Percentiles rank a stretch among this genome's conserved stretches.
Evolutionary conservation across 2,888 invertebrate species (phyloP).

Genomic region (Amphipyra berbera): DNA sequence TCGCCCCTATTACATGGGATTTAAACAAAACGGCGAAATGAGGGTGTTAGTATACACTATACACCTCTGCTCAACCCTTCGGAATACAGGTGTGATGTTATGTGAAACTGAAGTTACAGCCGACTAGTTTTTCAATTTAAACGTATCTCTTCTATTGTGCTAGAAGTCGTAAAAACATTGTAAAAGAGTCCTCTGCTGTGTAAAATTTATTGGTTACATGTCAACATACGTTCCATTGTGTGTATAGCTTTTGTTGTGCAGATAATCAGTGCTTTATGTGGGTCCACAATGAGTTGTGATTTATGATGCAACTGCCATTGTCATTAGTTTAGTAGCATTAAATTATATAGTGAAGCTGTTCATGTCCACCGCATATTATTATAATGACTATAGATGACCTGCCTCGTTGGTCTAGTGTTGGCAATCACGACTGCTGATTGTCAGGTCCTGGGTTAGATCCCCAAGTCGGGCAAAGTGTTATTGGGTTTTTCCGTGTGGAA

Average conservation of each 20-base stretch:
- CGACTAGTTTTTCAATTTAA: conserved; percentile 1
- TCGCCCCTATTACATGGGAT: too few species aligned
- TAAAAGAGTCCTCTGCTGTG: neutral
- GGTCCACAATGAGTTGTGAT: neutral
- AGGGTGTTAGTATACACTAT: too few species aligned
- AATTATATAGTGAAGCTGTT: neutral
- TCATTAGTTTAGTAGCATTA: too few species aligned
- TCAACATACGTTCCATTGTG: neutral
- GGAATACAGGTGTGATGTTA: too few species aligned
- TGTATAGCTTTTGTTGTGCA: neutral
- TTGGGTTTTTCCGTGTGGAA: too few species aligned
- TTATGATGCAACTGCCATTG: neutral
- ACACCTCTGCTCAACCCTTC: too few species aligned
- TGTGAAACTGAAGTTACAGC: neutral
- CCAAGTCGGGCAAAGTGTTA: too few species aligned
- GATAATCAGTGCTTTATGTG: neutral
- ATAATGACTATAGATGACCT: too few species aligned
- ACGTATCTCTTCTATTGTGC: neutral
- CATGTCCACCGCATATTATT: neutral
- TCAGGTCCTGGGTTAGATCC: too few species aligned
- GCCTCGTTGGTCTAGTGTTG: too few species aligned
- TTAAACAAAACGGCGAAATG: too few species aligned
- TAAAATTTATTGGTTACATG: neutral
- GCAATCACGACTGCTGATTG: too few species aligned
- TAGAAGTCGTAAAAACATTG: neutral